Evolutionary conservation across 2,888 invertebrate genomes (phyloP).

Genomic region (Notodromas monacha): DNA sequence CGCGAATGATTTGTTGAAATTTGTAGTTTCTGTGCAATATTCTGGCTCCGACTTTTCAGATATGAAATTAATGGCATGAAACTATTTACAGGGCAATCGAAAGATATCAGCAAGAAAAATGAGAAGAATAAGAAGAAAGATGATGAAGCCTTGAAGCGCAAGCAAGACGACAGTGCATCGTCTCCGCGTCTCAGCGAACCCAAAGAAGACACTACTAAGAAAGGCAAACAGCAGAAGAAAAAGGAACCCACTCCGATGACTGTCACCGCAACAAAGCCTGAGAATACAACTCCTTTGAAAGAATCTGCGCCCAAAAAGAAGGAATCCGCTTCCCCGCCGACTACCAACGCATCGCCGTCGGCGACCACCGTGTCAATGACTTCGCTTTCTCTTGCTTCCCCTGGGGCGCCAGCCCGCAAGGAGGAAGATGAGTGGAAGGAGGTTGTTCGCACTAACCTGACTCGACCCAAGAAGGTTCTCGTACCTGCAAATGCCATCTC

Average conservation of each 20-base stretch:
- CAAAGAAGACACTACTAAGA: constrained; percentile 1
- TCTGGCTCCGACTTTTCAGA: too few relatives aligned
- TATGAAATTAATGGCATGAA: too few relatives aligned
- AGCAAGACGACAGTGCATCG: neutral
- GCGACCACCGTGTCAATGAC: neutral
- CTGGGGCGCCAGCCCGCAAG: constrained; percentile 24
- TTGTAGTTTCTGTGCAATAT: too few relatives aligned
- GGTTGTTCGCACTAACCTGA: constrained; percentile 35
- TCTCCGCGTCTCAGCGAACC: neutral
- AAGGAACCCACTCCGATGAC: too few relatives aligned
- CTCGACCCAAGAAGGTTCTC: constrained; percentile 42
- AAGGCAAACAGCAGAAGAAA: too few relatives aligned
- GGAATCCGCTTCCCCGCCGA: too few relatives aligned
- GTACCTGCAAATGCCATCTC: constrained; percentile 83
- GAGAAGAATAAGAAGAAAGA: neutral
- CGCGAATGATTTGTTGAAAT: too few relatives aligned
- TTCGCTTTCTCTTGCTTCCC: constrained; percentile 2
- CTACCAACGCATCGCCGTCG: too few relatives aligned
- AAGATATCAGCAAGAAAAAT: neutral
- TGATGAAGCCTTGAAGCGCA: neutral
- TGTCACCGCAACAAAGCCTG: too few relatives aligned
- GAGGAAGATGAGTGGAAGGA: constrained; percentile 91
- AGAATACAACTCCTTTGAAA: too few relatives aligned
- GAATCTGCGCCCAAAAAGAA: too few relatives aligned
- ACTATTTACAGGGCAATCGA: neutral